Evolutionary conservation across 2,797 vertebrate species (phyloP), one percentile per base, ranked within the genome.

Genomic region (Vultur gryphus): DNA sequence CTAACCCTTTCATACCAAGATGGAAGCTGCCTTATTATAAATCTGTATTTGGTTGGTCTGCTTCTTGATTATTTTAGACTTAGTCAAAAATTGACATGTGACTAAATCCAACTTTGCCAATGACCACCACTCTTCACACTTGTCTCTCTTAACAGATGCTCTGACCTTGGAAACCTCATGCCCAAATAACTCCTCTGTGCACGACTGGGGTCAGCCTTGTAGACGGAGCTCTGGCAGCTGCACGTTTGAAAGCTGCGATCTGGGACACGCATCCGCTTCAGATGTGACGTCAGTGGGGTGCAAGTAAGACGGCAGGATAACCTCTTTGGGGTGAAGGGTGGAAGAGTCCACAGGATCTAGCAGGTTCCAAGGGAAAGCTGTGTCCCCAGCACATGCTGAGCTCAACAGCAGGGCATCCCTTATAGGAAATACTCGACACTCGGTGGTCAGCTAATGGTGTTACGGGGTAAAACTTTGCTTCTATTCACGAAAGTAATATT

Each of bases 61-160:
- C 18, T 69, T 10, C 29, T 78, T 43, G 24, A 21, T 69, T 69
- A 10, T 46, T 78, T 79, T 51, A 82, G 31, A 37, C 16, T 59
- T n/a, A 25, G 24, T 25, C 1, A 48, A 83, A 78, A 35, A 21
- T 1, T 35, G 14, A 21, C 5, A 25, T 1, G 18, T 51, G n/a
- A 29, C 51, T 55, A 28, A 83, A 31, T n/a, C 13, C 2, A 25
- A 1, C 9, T 85, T 71, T 75, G 23, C 20, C 10, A 9, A 12
- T 18, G n/a, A 31, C 5, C 1, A 3, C 7, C 5, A 3, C 7
- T 77, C 33, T 62, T 82, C 4, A 5, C 9, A 0, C 12, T 62
- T 61, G 3, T 79, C 10, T 46, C 69, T 70, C 37, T 66, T 39
- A 58, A 71, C 95, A 99, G 99, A 98, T 97, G 98, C 97, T 88